Evolutionary conservation across 2,797 vertebrate genomes (phyloP).

Genomic region (Amazona ochrocephala): DNA sequence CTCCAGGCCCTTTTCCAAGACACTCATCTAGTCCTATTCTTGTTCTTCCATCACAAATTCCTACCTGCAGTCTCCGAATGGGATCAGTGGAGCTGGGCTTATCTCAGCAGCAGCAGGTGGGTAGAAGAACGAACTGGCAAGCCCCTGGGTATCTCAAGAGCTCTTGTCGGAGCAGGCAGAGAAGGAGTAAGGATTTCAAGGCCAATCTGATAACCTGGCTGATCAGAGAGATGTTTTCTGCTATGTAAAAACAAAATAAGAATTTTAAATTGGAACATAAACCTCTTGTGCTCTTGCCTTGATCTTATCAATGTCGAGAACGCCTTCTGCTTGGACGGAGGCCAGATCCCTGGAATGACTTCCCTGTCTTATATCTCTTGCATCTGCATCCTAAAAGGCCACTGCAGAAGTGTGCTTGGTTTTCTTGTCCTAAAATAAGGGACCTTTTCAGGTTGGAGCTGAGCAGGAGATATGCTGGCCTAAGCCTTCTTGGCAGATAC

Average conservation of each 20-base stretch:
- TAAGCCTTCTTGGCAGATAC: background rate
- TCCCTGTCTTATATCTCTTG: constrained; percentile 46
- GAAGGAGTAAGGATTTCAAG: background rate
- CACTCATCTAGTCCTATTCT: background rate
- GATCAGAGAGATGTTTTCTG: constrained; percentile 41
- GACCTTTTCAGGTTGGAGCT: constrained; percentile 34
- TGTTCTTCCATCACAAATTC: background rate
- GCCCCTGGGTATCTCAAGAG: background rate
- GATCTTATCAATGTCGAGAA: constrained; percentile 55
- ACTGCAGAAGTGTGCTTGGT: constrained; percentile 14
- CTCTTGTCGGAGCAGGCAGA: constrained; percentile 37
- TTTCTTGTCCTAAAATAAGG: constrained; percentile 28
- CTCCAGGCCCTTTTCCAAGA: background rate
- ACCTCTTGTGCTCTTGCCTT: constrained; percentile 31
- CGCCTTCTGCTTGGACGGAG: background rate
- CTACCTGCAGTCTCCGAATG: background rate
- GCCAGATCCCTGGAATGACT: constrained; percentile 48
- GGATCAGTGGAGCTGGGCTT: background rate
- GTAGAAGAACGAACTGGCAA: background rate
- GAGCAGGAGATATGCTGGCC: background rate
- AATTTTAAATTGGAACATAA: constrained; percentile 15
- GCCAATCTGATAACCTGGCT: constrained; percentile 51
- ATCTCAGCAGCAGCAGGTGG: background rate
- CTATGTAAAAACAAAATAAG: constrained; percentile 46
- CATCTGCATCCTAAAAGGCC: constrained; percentile 23